Percentiles rank a stretch among this genome's conserved stretches.
phyloP scores from a whole-genome alignment of 2,113 vertebrate species.

The Callipepla californica region DNA sequence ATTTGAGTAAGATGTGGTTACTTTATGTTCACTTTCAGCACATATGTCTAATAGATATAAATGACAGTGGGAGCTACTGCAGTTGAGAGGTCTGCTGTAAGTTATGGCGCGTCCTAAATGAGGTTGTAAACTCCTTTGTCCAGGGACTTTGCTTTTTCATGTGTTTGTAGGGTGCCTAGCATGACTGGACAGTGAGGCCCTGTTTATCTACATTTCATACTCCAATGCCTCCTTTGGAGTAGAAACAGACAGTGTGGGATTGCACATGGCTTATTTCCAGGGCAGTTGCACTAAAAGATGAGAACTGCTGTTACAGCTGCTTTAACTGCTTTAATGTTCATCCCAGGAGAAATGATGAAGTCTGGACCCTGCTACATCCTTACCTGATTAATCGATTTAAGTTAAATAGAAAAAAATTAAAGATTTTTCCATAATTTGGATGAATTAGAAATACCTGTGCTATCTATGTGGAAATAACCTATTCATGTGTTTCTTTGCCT shows the following conservation, averaged over 20 bases:
- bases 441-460: not conserved
- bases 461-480: not conserved
- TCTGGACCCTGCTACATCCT: not conserved
- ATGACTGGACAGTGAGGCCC: not conserved
- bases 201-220: not conserved
- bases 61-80: not conserved
- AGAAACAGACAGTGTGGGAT: not conserved
- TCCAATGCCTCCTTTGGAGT: not conserved
- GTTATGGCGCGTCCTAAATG: not conserved
- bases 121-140: slow-evolving; percentile 6
- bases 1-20: slow-evolving; percentile 49
- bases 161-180: not conserved
- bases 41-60: not conserved
- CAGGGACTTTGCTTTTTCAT: not conserved
- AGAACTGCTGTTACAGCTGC: not conserved
- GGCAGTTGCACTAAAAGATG: not conserved
- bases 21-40: slow-evolving; percentile 17
- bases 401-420: not conserved
- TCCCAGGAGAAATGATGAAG: not conserved
- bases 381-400: not conserved
- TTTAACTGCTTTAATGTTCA: not conserved
- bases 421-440: not conserved
- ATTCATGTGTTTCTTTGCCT: not conserved
- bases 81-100: not conserved
- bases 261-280: not conserved